Percentiles rank a stretch among this genome's conserved stretches.
These are phyloP conservation scores for Labeo catla DNA, from an alignment of 2,113 vertebrate genomes.

Conservation along the genomic window DNA sequence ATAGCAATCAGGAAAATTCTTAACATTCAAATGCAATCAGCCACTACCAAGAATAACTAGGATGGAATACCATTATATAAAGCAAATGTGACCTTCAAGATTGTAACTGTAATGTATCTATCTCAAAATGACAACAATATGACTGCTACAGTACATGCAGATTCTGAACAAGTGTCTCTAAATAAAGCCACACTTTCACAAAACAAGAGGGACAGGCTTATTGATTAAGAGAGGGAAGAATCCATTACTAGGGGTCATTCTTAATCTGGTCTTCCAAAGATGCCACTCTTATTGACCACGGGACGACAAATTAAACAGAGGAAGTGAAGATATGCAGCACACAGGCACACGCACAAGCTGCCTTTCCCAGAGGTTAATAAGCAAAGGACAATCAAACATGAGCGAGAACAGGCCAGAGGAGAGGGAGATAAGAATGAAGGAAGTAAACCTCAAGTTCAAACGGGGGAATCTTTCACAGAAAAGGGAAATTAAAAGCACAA, in stretches of 20 bases:
- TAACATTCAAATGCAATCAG: slow-evolving; percentile 3
- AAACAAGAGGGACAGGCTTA: slow-evolving; percentile 43
- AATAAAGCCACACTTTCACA: slow-evolving; percentile 38
- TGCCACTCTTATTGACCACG: slow-evolving; percentile 52
- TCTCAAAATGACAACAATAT: not conserved
- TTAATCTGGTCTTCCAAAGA: slow-evolving; percentile 50
- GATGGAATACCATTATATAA: not conserved
- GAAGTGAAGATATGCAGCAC: slow-evolving; percentile 42
- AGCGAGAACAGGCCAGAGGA: not conserved
- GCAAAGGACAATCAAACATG: slow-evolving; percentile 7
- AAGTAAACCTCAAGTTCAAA: slow-evolving; percentile 1
- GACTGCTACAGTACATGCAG: not conserved
- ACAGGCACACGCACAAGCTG: slow-evolving; percentile 18
- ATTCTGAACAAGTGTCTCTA: slow-evolving; percentile 1
- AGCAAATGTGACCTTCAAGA: not conserved
- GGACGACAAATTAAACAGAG: slow-evolving; percentile 46
- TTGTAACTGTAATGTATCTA: not conserved
- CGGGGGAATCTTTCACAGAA: not conserved
- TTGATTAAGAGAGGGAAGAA: slow-evolving; percentile 52
- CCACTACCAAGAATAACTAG: not conserved
- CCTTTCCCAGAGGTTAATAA: slow-evolving; percentile 23
- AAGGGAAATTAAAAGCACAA: not conserved
- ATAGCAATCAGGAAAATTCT: not conserved
- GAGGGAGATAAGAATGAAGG: not conserved
- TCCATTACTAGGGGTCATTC: slow-evolving; percentile 56